Percentiles rank a stretch among this genome's conserved stretches.
Conservation (phyloP, 92 coral and sea anemone genomes). For the Heliopora coerulea region DNA sequence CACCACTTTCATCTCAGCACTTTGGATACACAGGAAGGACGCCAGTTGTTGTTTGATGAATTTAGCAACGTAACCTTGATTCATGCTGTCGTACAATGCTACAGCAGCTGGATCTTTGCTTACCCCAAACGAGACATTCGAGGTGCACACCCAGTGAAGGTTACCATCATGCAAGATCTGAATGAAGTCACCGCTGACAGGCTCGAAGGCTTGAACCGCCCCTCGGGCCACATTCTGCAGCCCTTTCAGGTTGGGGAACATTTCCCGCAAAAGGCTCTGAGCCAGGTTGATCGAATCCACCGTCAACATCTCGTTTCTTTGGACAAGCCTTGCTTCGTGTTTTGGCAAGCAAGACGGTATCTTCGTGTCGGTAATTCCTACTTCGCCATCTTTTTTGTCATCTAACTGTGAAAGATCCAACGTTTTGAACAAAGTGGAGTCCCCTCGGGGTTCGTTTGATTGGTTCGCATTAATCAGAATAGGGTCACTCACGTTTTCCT, state of each 20-base stretch:
- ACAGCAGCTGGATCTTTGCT: slow-evolving; percentile 38
- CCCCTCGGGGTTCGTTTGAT: slow-evolving; percentile 8
- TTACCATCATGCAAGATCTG: slow-evolving; percentile 59
- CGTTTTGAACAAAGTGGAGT: neutral
- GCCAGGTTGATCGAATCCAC: slow-evolving; percentile 45
- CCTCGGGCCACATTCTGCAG: slow-evolving; percentile 60
- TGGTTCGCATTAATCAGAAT: neutral
- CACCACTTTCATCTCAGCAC: slow-evolving; percentile 32
- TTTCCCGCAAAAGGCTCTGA: slow-evolving; percentile 44
- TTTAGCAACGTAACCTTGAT: slow-evolving; percentile 33
- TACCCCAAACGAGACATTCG: slow-evolving; percentile 46
- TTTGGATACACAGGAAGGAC: slow-evolving; percentile 34
- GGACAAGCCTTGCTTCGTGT: slow-evolving; percentile 6
- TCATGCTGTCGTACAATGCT: slow-evolving; percentile 57
- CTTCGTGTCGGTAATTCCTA: slow-evolving; percentile 15
- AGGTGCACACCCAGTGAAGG: slow-evolving; percentile 64
- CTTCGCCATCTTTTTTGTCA: slow-evolving; percentile 21
- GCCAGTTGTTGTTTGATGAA: slow-evolving; percentile 48
- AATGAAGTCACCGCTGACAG: slow-evolving; percentile 52
- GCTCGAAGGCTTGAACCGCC: slow-evolving; percentile 39
- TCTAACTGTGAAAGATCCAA: slow-evolving; percentile 1
- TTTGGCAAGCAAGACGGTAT: slow-evolving; percentile 17
- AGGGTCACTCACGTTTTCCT: neutral
- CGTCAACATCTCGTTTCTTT: slow-evolving; percentile 29
- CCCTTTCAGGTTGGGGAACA: slow-evolving; percentile 49